Percentiles rank a stretch among this genome's conserved stretches.
Conservation (phyloP, 2,888 invertebrate species). For the Dendrolimus houi region DNA sequence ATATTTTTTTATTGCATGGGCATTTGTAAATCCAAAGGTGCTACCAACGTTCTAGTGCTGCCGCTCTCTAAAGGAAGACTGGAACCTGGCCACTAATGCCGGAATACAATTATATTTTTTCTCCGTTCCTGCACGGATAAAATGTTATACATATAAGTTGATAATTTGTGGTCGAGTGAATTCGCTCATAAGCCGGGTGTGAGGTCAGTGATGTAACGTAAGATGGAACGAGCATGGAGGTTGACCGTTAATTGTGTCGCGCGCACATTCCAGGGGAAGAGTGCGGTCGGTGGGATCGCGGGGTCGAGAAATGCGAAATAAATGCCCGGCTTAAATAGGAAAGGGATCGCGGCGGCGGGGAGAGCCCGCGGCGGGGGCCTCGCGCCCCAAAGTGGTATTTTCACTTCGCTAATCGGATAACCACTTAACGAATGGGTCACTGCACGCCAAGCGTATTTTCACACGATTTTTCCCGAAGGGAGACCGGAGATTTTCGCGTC, state of each 20-base stretch:
- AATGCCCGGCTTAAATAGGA: conserved; percentile 71
- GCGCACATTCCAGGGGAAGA: conserved; percentile 40
- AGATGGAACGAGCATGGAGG: conserved; percentile 35
- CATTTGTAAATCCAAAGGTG: too few species aligned
- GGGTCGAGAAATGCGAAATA: conserved; percentile 71
- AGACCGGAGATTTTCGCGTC: conserved; percentile 49
- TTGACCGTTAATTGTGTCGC: conserved; percentile 58
- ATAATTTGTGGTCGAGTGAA: too few species aligned
- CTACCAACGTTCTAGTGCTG: too few species aligned
- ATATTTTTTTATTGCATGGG: too few species aligned
- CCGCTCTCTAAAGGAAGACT: too few species aligned
- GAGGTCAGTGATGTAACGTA: conserved; percentile 9
- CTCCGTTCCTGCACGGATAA: too few species aligned
- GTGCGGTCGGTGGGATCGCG: conserved; percentile 33
- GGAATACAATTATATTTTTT: too few species aligned
- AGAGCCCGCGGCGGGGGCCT: conserved; percentile 65
- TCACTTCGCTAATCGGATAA: conserved; percentile 79
- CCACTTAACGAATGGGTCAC: conserved; percentile 77
- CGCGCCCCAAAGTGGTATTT: conserved; percentile 77
- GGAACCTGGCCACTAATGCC: too few species aligned
- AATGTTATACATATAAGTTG: too few species aligned
- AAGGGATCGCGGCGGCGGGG: conserved; percentile 57
- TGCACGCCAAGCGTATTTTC: conserved; percentile 76
- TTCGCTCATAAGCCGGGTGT: neutral
- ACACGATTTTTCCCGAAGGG: conserved; percentile 69